Evolutionary conservation across 2,888 invertebrate genomes (phyloP), one percentile per base, ranked within the genome.

Genomic region (Caradrina kadenii): DNA sequence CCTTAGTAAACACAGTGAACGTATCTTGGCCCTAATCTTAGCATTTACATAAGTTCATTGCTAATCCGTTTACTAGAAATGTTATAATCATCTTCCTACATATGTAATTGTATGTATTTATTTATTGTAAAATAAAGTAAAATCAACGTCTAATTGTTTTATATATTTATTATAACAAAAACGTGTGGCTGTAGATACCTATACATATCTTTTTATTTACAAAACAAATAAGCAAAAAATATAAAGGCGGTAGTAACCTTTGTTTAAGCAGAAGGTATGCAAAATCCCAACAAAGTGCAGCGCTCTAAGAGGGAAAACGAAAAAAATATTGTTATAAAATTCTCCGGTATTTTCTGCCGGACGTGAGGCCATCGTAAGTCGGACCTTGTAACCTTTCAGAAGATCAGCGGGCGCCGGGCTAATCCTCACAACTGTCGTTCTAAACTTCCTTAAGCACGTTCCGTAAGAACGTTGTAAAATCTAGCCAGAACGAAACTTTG

Each of bases 1-100:
- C 84, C 81, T 26, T 84, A 84, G 73, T 50, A 76, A 67, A 50
- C 10, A 42, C 60, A 53, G 63, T 53, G 59, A 49, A 64, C 50
- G 48, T 69, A 73, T 83, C 81, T 80, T 82, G 78, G 73, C 82
- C 76, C 62, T 63, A 78, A 80, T 76, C 79, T 69, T 48, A n/a
- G 21, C 53, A 68, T 69, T 84, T 84, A 63, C 74, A 71, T 81
- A 84, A 90, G 88, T 87, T 89, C 89, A 87, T 80, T 86, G 85
- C 84, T 90, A 91, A 92, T 88, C 88, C 86, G 80, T 87, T 91
- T 90, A 90, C 78, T 66, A 64, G 82, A 82, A 86, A 85, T 84
- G 83, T 86, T 83, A 63, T 84, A 84, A 87, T 81, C 73, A 69
- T 35, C 45, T 26, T 42, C 45, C 45, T 45, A 17, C 17, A 17